phyloP scores from a whole-genome alignment of 2,113 vertebrate genomes.

The Gambusia affinis region DNA sequence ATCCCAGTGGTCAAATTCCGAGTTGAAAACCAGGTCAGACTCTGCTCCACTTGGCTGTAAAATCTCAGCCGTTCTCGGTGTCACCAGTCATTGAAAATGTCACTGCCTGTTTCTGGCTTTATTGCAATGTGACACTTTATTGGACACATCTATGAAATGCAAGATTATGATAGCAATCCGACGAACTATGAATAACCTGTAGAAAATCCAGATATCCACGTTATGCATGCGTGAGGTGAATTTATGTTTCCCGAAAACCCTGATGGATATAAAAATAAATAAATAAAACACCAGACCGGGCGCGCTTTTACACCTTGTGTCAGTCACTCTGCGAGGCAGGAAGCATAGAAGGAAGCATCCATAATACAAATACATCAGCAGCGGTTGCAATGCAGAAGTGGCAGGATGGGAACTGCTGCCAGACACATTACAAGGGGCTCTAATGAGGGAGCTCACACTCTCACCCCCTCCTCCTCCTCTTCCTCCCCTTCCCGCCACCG shows the following conservation, averaged over 20 bases:
- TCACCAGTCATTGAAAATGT: constrained; percentile 39
- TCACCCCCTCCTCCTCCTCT: constrained; percentile 8
- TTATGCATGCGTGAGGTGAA: constrained; percentile 36
- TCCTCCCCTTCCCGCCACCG: constrained; percentile 32
- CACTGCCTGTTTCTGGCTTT: constrained; percentile 39
- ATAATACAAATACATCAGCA: constrained; percentile 73
- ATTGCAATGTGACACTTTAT: constrained; percentile 22
- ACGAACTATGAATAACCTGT: constrained; percentile 52
- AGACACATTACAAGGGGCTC: constrained; percentile 80
- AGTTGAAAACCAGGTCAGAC: neutral
- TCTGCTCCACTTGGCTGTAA: neutral
- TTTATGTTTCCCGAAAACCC: constrained; percentile 46
- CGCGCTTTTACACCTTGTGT: constrained; percentile 49
- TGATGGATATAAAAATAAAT: constrained; percentile 35
- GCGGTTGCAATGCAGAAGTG: constrained; percentile 74
- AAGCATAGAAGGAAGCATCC: constrained; percentile 62
- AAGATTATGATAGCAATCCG: neutral
- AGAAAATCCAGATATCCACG: constrained; percentile 23
- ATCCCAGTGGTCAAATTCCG: neutral
- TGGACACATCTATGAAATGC: constrained; percentile 36
- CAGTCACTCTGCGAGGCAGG: constrained; percentile 65
- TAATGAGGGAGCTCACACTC: constrained; percentile 76
- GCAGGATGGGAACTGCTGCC: constrained; percentile 77
- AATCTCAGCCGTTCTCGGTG: neutral
- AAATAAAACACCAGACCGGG: constrained; percentile 47